A percentile compares a stretch with the other conserved stretches of the same genome.
These are phyloP conservation scores for Hippoglossus hippoglossus DNA, from an alignment of 2,797 vertebrate species.

Conservation along the genomic window DNA sequence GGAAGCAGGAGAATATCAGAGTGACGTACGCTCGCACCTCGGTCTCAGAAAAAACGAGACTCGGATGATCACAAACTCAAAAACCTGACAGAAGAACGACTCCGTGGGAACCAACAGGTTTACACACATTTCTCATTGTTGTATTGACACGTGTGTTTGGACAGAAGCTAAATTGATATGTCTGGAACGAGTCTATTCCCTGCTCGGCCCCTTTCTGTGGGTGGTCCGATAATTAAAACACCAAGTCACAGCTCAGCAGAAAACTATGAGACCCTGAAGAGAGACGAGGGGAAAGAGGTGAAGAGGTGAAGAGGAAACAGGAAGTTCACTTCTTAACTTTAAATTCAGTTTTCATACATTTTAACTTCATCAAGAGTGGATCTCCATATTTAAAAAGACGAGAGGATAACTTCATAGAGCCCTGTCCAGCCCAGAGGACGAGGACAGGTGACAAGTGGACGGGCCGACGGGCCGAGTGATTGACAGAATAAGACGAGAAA, in stretches of 20 bases:
- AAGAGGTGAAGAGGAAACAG: conserved; percentile 1
- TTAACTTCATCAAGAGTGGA: neutral
- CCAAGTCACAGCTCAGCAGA: conserved; percentile 39
- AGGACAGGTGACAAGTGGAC: conserved; percentile 25
- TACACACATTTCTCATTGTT: too few relatives aligned
- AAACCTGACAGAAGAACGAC: too few relatives aligned
- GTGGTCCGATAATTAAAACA: conserved; percentile 46
- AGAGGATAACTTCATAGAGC: neutral
- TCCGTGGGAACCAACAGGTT: too few relatives aligned
- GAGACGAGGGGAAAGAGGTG: neutral
- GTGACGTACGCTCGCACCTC: conserved; percentile 35
- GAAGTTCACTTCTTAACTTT: too few relatives aligned
- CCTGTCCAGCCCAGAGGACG: neutral
- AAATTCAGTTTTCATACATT: neutral
- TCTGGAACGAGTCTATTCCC: too few relatives aligned
- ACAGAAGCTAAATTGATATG: too few relatives aligned
- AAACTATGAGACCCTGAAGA: conserved; percentile 28
- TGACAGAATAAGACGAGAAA: conserved; percentile 9
- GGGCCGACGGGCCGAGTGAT: conserved; percentile 18
- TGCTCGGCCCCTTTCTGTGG: conserved; percentile 28
- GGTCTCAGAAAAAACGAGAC: neutral
- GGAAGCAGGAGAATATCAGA: conserved; percentile 41
- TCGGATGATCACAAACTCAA: too few relatives aligned
- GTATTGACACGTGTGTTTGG: too few relatives aligned
- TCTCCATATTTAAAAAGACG: neutral